Evolutionary conservation across 2,888 invertebrate genomes (phyloP).

Genomic region (Lapara coniferarum): DNA sequence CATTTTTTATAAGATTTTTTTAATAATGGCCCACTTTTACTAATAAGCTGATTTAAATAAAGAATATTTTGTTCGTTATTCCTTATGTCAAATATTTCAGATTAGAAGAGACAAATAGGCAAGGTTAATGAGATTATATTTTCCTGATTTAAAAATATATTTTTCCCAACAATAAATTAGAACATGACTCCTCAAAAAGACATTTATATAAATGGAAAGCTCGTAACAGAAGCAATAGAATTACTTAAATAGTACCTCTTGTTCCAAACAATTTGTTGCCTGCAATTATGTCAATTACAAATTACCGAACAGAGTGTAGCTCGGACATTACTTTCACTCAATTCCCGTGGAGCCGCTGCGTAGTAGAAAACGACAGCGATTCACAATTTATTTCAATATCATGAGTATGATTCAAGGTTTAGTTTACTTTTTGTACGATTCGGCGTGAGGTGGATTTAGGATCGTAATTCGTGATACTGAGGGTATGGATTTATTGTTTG

Average conservation of each 20-base stretch:
- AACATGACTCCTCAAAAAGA: too few species aligned
- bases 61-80: background rate
- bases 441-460: background rate
- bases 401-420: background rate
- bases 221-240: background rate
- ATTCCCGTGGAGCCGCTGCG: background rate
- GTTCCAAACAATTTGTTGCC: slow-evolving; percentile 7
- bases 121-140: too few species aligned
- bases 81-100: background rate
- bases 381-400: slow-evolving; percentile 6
- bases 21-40: too few species aligned
- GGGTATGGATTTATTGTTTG: too few species aligned
- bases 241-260: too few species aligned
- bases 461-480: too few species aligned
- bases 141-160: too few species aligned
- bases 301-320: background rate
- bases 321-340: slow-evolving; percentile 6
- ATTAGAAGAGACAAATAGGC: too few species aligned
- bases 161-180: too few species aligned
- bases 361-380: slow-evolving; percentile 4
- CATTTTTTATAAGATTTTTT: background rate
- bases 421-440: too few species aligned
- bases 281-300: slow-evolving; percentile 1
- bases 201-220: too few species aligned
- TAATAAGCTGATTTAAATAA: background rate